A percentile compares a stretch with the other conserved stretches of the same genome.
phyloP scores from a whole-genome alignment of 2,888 invertebrate species.

The Nemapogon koenigi region DNA sequence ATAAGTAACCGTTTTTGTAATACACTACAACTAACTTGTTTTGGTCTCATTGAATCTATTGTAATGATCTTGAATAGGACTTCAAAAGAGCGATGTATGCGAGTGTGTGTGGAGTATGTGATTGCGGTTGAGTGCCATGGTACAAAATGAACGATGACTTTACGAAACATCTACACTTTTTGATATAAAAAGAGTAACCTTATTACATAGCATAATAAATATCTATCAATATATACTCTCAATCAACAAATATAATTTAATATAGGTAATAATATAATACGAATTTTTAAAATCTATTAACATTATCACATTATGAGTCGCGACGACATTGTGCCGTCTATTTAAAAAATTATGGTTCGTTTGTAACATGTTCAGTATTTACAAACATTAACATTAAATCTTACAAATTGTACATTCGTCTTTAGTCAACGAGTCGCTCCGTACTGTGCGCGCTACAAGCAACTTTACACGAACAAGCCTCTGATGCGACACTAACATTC shows the following conservation, averaged over 20 bases:
- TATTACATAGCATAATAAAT: slow-evolving; percentile 45
- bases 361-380: slow-evolving; percentile 27
- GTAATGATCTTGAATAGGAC: no score
- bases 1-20: no score
- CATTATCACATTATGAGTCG: slow-evolving; percentile 50
- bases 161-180: slow-evolving; percentile 29
- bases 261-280: slow-evolving; percentile 48
- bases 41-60: no score
- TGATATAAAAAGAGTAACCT: slow-evolving; percentile 41
- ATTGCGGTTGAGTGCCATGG: no score
- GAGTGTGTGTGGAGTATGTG: no score
- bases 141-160: not conserved
- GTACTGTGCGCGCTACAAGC: no score
- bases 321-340: slow-evolving; percentile 40
- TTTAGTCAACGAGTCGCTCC: no score
- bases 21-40: no score
- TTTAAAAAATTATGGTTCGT: slow-evolving; percentile 30
- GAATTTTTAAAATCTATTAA: slow-evolving; percentile 40
- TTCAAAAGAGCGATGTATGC: no score
- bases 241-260: slow-evolving; percentile 56
- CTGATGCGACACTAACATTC: no score
- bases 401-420: slow-evolving; percentile 27
- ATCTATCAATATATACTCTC: slow-evolving; percentile 56
- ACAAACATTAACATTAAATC: slow-evolving; percentile 26
- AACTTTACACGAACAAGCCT: no score